Conservation (phyloP, 2,888 invertebrate species). For the Harpalus rufipes region DNA sequence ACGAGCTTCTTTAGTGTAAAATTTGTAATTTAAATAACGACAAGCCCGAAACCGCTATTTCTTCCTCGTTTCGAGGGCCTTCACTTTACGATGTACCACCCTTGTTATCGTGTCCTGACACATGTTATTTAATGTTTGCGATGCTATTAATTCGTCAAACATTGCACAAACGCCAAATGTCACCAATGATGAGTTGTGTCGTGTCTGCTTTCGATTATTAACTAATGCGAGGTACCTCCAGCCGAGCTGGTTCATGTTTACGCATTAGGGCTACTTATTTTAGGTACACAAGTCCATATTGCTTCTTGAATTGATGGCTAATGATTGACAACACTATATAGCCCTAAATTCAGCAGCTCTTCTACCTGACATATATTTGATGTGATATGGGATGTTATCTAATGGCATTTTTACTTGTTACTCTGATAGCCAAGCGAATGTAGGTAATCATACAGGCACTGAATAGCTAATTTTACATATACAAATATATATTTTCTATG, state of each 20-base stretch:
- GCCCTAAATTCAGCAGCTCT: conserved; percentile 9
- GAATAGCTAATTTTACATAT: no score
- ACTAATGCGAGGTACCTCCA: neutral
- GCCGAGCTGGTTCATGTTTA: neutral
- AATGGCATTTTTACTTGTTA: neutral
- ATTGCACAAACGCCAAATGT: conserved; percentile 60
- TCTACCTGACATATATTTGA: neutral
- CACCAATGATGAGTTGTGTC: conserved; percentile 25
- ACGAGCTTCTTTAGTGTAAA: conserved; percentile 43
- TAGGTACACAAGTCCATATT: conserved; percentile 53
- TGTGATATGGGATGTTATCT: conserved; percentile 31
- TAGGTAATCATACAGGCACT: no score
- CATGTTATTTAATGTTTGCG: conserved; percentile 63
- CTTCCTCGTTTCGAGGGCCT: conserved; percentile 24
- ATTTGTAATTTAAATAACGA: conserved; percentile 49
- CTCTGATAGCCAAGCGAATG: no score
- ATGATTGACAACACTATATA: conserved; percentile 14
- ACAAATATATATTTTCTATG: no score
- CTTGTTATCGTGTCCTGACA: conserved; percentile 57
- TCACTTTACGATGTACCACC: conserved; percentile 34
- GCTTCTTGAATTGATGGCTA: conserved; percentile 31
- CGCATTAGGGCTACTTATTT: conserved; percentile 10
- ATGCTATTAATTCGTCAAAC: conserved; percentile 67
- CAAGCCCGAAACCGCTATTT: conserved; percentile 5
- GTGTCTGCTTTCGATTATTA: neutral